Base-by-base conservation (phyloP, 2,113 vertebrate species). In the Arothron firmamentum region DNA sequence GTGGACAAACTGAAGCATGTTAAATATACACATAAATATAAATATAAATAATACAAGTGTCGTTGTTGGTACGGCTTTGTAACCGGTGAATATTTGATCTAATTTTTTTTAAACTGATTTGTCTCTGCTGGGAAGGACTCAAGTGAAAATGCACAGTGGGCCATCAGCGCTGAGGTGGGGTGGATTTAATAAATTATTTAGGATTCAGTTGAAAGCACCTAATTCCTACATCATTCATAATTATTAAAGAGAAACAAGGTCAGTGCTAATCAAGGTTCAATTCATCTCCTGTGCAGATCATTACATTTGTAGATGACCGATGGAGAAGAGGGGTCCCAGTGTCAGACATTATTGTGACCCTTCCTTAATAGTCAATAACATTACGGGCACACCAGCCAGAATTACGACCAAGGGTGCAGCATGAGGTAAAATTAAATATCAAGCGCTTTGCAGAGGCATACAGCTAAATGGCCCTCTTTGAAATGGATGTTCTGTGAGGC, bases 161-260 rank as follows among this genome's bases (percentile, higher is more conserved):
- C 9, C 34, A 38, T 4, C 12, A 10, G 34, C 1, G 34, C 1
- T 38, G 34, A 7, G 25, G 65, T 68, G 50, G 61, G 4, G 68
- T 53, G 58, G 57, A 31, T 50, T 52, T 67, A 5, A 75, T 90
- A 69, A 81, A 88, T 89, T 77, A 90, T 89, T 85, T 68, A 91
- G 89, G 67, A 84, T 17, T 11, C 56, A 72, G 85, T 38, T 38
- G 81, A 78, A 80, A 65, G 73, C 83, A 79, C 34, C 74, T 78
- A 78, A 84, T 72, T 74, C 70, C 69, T 69, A 70, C 88, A 82
- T 82, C 65, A 84, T 79, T 87, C 67, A 84, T 79, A 81, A 82
- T 85, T 86, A 87, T 86, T 85, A 76, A 79, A 60, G 62, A 54
- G 75, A 74, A 82, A 78, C 82, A 74, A 76, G 81, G 81, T 80